phyloP scores from a whole-genome alignment of 2,113 vertebrate species.

The Eira barbara region DNA sequence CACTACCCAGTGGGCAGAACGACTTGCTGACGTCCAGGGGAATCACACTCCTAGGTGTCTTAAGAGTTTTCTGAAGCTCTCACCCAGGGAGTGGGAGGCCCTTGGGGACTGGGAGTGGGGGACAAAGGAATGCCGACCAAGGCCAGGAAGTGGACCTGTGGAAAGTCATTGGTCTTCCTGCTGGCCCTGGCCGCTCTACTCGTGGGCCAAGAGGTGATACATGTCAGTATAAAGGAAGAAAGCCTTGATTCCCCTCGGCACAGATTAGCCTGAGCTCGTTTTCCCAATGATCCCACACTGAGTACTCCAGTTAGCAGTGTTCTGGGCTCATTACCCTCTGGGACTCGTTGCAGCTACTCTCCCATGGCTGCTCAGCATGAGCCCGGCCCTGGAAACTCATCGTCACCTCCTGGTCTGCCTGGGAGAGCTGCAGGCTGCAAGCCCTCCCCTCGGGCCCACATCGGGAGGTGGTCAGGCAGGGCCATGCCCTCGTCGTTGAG shows the following conservation, averaged over 20 bases:
- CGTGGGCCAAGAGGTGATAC: background rate
- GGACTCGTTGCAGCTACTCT: background rate
- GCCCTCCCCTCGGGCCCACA: background rate
- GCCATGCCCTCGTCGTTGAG: background rate
- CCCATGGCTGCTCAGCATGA: background rate
- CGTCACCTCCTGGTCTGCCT: background rate
- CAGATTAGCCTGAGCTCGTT: background rate
- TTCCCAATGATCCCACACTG: background rate
- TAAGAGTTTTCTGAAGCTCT: background rate
- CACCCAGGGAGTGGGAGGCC: background rate
- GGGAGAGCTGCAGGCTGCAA: background rate
- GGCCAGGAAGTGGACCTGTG: background rate
- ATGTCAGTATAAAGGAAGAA: conserved; percentile 12
- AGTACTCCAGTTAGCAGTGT: conserved; percentile 10
- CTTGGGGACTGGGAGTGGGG: no score
- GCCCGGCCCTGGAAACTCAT: background rate
- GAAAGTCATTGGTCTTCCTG: conserved; percentile 7
- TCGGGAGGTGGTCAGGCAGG: background rate
- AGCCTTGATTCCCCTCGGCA: background rate
- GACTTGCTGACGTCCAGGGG: background rate
- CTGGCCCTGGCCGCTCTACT: background rate
- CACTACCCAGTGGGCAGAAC: background rate
- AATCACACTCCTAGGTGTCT: background rate
- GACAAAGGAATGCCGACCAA: background rate
- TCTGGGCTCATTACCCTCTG: conserved; percentile 66